phyloP scores from a whole-genome alignment of 2,113 vertebrate genomes.

The Tauraco erythrolophus region DNA sequence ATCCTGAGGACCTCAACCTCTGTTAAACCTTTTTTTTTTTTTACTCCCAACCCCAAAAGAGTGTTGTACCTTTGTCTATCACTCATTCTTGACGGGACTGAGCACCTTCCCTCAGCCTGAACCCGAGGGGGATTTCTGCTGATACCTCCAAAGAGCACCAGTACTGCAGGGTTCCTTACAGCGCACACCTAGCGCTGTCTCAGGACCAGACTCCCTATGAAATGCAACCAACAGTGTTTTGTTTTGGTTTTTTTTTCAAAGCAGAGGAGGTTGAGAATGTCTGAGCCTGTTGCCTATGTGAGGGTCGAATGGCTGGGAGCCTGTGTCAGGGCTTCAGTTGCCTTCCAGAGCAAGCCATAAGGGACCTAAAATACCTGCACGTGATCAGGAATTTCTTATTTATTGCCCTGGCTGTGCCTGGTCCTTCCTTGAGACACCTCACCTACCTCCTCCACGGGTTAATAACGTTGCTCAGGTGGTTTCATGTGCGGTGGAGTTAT shows the following conservation, averaged over 20 bases:
- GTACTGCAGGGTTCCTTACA: background rate
- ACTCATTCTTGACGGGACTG: background rate
- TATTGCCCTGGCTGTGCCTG: background rate
- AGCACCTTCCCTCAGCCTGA: background rate
- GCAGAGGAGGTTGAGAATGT: background rate
- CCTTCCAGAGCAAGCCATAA: background rate
- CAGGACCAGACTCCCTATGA: background rate
- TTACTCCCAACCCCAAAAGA: rapidly evolving
- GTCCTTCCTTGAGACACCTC: background rate
- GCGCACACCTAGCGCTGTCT: rapidly evolving
- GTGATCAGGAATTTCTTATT: background rate
- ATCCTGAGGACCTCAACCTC: background rate
- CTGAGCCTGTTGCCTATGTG: background rate
- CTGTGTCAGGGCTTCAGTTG: background rate
- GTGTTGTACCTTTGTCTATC: background rate
- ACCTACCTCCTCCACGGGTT: background rate
- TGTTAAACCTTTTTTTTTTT: background rate
- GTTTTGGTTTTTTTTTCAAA: background rate
- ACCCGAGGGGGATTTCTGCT: background rate
- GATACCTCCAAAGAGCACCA: background rate
- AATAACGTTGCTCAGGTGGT: background rate
- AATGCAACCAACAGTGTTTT: background rate
- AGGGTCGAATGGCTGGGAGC: background rate
- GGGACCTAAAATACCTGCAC: rapidly evolving
- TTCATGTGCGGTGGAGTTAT: rapidly evolving